These are phyloP conservation scores for Bambusicola thoracicus DNA, from an alignment of 2,113 vertebrate species.

Conservation along the genomic window DNA sequence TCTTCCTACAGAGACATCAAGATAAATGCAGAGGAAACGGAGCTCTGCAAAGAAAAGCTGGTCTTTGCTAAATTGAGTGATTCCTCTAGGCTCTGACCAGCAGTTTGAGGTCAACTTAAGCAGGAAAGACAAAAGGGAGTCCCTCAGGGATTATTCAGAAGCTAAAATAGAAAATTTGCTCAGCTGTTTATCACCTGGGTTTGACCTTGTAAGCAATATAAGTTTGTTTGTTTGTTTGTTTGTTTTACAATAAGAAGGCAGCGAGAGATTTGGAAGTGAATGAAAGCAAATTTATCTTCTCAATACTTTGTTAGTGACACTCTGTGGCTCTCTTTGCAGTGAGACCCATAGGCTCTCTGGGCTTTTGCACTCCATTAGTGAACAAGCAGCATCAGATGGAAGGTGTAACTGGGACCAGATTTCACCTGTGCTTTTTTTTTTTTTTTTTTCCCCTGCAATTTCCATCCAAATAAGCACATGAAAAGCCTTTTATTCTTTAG, in stretches of 20 bases:
- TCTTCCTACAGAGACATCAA: constrained; percentile 43
- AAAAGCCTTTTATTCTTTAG: not conserved
- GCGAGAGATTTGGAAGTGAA: constrained; percentile 40
- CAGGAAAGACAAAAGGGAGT: constrained; percentile 51
- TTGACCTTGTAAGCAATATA: constrained; percentile 38
- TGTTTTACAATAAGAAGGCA: not conserved
- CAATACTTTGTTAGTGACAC: not conserved
- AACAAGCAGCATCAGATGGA: not conserved
- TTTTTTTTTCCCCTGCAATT: not conserved
- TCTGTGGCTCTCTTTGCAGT: not conserved
- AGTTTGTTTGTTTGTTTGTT: not conserved
- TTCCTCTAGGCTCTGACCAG: constrained; percentile 47
- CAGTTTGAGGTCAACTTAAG: constrained; percentile 35
- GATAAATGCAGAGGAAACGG: constrained; percentile 62
- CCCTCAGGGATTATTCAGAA: constrained; percentile 43
- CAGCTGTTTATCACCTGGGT: constrained; percentile 60
- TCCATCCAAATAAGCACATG: not conserved
- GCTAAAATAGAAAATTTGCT: constrained; percentile 55
- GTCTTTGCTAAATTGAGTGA: constrained; percentile 28
- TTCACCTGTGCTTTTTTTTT: not conserved
- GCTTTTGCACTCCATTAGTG: not conserved
- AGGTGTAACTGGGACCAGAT: not conserved
- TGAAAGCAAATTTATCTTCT: constrained; percentile 28
- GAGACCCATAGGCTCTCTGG: not conserved
- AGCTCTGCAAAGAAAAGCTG: not conserved